These are phyloP conservation scores for Nesidiocoris tenuis DNA, from an alignment of 2,888 invertebrate genomes.

Conservation along the genomic window DNA sequence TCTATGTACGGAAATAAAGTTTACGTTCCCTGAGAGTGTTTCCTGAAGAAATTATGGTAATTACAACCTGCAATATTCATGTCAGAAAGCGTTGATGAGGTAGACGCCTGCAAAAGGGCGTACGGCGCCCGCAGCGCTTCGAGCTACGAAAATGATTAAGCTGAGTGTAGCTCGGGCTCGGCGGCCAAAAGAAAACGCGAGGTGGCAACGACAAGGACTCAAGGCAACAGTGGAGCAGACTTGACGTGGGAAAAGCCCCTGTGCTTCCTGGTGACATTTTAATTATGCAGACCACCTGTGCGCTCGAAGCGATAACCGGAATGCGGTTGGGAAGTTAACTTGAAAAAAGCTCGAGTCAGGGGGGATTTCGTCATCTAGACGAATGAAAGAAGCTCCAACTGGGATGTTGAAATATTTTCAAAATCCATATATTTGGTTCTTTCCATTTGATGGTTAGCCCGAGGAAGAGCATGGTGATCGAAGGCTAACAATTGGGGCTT, in stretches of 20 bases:
- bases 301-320: background rate
- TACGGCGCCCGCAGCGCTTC: no score
- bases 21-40: no score
- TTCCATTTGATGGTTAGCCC: no score
- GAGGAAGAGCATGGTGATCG: no score
- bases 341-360: no score
- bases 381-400: no score
- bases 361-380: no score
- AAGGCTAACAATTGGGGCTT: no score
- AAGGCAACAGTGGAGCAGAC: background rate
- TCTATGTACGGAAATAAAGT: no score
- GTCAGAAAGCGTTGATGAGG: background rate
- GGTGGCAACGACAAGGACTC: background rate
- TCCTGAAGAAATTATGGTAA: background rate
- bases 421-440: no score
- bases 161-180: background rate
- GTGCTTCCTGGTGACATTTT: conserved; percentile 23
- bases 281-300: conserved; percentile 38
- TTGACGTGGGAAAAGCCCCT: background rate
- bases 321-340: background rate
- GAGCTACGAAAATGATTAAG: background rate
- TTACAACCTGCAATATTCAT: background rate
- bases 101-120: background rate
- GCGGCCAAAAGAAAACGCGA: background rate
- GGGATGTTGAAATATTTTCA: no score